Percentiles rank a stretch among this genome's conserved stretches.
These are phyloP conservation scores for Drosophila peninsularis DNA, from an alignment of 2,888 invertebrate species.

Conservation along the genomic window DNA sequence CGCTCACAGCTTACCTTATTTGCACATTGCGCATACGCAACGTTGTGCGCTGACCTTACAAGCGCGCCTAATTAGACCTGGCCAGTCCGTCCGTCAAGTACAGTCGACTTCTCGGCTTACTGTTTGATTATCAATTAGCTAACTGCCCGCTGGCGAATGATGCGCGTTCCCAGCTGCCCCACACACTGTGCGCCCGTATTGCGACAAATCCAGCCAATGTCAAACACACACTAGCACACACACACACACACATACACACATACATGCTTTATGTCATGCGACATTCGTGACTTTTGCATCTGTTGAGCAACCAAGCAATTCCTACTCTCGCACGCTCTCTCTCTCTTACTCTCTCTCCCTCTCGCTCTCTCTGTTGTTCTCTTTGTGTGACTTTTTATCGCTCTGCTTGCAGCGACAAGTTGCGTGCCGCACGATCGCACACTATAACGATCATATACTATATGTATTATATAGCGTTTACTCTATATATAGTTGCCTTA, in stretches of 20 bases:
- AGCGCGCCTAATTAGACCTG: conserved; percentile 62
- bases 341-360: background rate
- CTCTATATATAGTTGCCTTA: conserved; percentile 33
- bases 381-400: conserved; percentile 29
- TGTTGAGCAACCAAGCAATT: conserved; percentile 22
- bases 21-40: conserved; percentile 77
- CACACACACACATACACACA: conserved; percentile 1
- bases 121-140: conserved; percentile 78
- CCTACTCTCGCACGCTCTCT: background rate
- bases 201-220: conserved; percentile 62
- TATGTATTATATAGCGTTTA: conserved; percentile 1
- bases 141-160: conserved; percentile 34
- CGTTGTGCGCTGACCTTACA: conserved; percentile 52
- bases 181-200: conserved; percentile 11
- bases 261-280: conserved; percentile 18
- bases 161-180: conserved; percentile 25
- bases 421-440: conserved; percentile 24
- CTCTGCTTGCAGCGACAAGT: conserved; percentile 6
- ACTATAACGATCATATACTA: background rate
- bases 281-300: conserved; percentile 46
- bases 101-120: conserved; percentile 42
- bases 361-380: background rate
- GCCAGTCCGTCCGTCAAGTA: conserved; percentile 34
- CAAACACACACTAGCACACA: conserved; percentile 31
- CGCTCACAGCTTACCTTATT: conserved; percentile 45